phyloP scores from a whole-genome alignment of 2,888 invertebrate genomes.

The Acleris laterana region DNA sequence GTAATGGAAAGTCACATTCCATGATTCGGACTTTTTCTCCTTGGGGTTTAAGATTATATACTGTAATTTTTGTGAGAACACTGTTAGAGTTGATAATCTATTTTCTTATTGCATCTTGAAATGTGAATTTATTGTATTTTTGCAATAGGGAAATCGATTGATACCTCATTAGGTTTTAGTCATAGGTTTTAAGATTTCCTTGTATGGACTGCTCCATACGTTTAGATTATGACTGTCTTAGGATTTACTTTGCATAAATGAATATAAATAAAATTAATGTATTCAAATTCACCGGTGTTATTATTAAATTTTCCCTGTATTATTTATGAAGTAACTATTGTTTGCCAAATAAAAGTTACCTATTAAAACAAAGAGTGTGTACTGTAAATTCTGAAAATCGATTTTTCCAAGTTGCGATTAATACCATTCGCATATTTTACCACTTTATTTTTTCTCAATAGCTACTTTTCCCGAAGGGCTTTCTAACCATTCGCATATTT shows the following conservation, averaged over 20 bases:
- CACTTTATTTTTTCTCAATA: too few relatives aligned
- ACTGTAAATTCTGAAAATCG: too few relatives aligned
- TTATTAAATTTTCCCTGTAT: conserved; percentile 1
- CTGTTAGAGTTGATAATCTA: conserved; percentile 38
- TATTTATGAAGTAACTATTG: too few relatives aligned
- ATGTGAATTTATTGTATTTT: conserved; percentile 35
- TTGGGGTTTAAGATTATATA: conserved; percentile 16
- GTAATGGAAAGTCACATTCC: conserved; percentile 37
- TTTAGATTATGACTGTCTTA: conserved; percentile 41
- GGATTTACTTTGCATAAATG: conserved; percentile 40
- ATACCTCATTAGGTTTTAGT: conserved; percentile 39
- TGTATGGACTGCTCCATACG: conserved; percentile 42
- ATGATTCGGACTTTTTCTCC: conserved; percentile 25
- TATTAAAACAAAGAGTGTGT: too few relatives aligned
- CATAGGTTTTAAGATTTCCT: conserved; percentile 39
- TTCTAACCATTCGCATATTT: too few relatives aligned
- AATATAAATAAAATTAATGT: conserved; percentile 38
- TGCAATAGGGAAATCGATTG: conserved; percentile 41
- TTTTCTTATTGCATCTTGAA: conserved; percentile 39
- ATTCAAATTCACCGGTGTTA: conserved; percentile 25
- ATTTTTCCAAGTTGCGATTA: too few relatives aligned
- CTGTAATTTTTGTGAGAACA: conserved; percentile 21
- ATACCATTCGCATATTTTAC: too few relatives aligned
- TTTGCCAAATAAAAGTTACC: too few relatives aligned
- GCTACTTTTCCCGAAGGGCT: too few relatives aligned